Conservation (phyloP, 1,140 invertebrate genomes). For the Danaus plexippus region DNA sequence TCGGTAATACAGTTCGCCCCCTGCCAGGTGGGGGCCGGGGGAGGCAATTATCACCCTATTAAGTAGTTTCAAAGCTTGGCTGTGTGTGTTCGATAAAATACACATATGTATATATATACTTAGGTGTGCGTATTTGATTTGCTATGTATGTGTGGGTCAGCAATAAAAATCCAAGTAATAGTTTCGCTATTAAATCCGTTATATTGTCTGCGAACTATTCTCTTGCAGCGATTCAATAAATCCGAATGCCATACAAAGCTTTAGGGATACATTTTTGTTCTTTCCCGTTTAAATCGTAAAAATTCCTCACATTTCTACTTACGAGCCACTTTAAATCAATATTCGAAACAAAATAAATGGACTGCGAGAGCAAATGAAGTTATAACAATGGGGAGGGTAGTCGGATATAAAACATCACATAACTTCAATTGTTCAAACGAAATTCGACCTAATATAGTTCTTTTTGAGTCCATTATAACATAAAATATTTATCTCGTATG, state of each 20-base stretch:
- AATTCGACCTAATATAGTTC: neutral
- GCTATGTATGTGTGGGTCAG: no score
- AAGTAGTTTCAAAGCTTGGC: slow-evolving; percentile 44
- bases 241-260: slow-evolving; percentile 19
- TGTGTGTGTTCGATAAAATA: slow-evolving; percentile 26
- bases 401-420: slow-evolving; percentile 11
- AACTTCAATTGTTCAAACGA: neutral
- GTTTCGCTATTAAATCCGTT: slow-evolving; percentile 2
- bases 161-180: slow-evolving; percentile 1
- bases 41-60: slow-evolving; percentile 57
- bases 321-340: slow-evolving; percentile 64
- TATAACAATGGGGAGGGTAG: slow-evolving; percentile 49
- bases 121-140: no score
- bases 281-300: slow-evolving; percentile 60
- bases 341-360: slow-evolving; percentile 47
- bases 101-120: neutral
- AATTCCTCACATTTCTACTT: slow-evolving; percentile 61
- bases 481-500: slow-evolving; percentile 4
- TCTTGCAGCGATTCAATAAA: slow-evolving; percentile 17
- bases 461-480: neutral
- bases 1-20: neutral
- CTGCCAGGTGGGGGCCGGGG: slow-evolving; percentile 11
- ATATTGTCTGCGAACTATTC: slow-evolving; percentile 13
- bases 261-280: slow-evolving; percentile 24
- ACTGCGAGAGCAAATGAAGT: slow-evolving; percentile 60